A percentile compares a stretch with the other conserved stretches of the same genome.
Evolutionary conservation across 1,140 invertebrate genomes (phyloP).

Genomic region (Achroia grisella): DNA sequence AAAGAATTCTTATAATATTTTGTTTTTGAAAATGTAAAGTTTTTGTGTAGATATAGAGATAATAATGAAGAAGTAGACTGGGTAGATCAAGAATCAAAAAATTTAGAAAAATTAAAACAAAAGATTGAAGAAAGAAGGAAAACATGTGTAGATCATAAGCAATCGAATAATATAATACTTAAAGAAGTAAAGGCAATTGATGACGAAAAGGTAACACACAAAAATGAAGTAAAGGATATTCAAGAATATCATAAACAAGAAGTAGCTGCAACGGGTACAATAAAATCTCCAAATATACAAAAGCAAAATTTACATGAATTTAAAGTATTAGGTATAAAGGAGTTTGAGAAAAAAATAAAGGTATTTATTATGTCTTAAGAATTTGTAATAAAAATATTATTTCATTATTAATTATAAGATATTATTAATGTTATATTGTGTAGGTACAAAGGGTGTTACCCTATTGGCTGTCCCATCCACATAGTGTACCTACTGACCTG

Average conservation of each 20-base stretch:
- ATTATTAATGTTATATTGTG: slow-evolving; percentile 6
- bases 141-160: slow-evolving; percentile 27
- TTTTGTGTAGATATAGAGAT: slow-evolving; percentile 64
- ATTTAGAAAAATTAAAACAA: slow-evolving; percentile 75
- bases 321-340: slow-evolving; percentile 70
- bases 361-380: slow-evolving; percentile 17
- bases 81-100: slow-evolving; percentile 65
- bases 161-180: slow-evolving; percentile 28
- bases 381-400: not conserved
- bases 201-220: slow-evolving; percentile 30
- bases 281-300: not conserved
- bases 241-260: slow-evolving; percentile 20
- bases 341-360: slow-evolving; percentile 64
- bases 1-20: too few species aligned
- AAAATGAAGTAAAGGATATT: slow-evolving; percentile 12
- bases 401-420: slow-evolving; percentile 2
- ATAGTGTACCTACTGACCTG: slow-evolving; percentile 82
- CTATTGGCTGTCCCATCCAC: slow-evolving; percentile 89
- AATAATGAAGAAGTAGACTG: slow-evolving; percentile 46
- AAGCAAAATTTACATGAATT: slow-evolving; percentile 44
- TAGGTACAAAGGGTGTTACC: slow-evolving; percentile 85
- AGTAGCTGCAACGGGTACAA: not conserved
- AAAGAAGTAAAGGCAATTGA: slow-evolving; percentile 17
- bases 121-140: slow-evolving; percentile 75
- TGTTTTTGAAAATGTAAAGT: slow-evolving; percentile 2